Percentiles rank a stretch among this genome's conserved stretches.
These are phyloP conservation scores for Lasioglossum pauxillum DNA, from an alignment of 2,888 invertebrate species.

Conservation along the genomic window DNA sequence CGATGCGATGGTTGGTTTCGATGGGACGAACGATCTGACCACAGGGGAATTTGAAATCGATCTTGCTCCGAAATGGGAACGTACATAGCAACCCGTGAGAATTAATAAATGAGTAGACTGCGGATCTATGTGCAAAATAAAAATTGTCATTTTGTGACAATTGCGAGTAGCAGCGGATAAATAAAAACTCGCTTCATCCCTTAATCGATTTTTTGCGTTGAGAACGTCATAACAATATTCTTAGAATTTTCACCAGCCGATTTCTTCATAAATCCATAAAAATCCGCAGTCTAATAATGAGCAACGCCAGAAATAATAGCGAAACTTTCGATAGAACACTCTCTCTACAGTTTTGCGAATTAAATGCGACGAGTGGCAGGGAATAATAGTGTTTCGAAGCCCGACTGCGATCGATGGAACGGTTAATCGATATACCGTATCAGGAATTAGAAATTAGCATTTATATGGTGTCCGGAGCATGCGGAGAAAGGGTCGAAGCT, in stretches of 20 bases:
- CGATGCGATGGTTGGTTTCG: background rate
- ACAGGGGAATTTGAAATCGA: background rate
- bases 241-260: too few species aligned
- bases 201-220: too few species aligned
- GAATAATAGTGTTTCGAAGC: background rate
- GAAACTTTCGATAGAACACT: background rate
- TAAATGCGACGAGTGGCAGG: background rate
- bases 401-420: background rate
- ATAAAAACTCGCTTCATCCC: too few species aligned
- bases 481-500: background rate
- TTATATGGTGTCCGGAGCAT: background rate
- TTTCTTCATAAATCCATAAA: too few species aligned
- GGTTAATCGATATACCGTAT: background rate
- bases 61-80: background rate
- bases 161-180: too few species aligned
- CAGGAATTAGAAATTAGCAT: constrained; percentile 1
- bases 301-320: background rate
- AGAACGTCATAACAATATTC: too few species aligned
- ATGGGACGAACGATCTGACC: background rate
- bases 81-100: background rate
- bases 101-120: too few species aligned
- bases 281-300: background rate
- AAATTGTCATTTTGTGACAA: too few species aligned
- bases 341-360: background rate
- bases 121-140: too few species aligned